Percentiles rank a stretch among this genome's conserved stretches.
phyloP scores from a whole-genome alignment of 2,888 invertebrate genomes.

The Melinaea menophilus region DNA sequence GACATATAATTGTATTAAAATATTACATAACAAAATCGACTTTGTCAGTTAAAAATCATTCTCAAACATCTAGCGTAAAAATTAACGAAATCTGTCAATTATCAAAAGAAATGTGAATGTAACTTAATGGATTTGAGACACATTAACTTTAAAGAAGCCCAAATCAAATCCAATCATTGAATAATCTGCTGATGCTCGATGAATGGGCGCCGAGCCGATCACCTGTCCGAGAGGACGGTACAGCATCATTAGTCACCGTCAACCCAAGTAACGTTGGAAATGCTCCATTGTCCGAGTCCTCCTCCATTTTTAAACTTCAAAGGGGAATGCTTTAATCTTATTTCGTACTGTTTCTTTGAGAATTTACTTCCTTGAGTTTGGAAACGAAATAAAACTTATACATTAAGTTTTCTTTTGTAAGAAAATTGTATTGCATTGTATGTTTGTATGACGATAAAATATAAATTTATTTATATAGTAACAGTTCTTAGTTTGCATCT shows the following conservation, averaged over 20 bases:
- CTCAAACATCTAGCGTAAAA: too few relatives aligned
- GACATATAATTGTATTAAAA: too few relatives aligned
- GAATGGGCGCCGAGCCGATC: slow-evolving; percentile 58
- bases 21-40: too few relatives aligned
- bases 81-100: too few relatives aligned
- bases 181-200: slow-evolving; percentile 39
- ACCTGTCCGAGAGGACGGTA: slow-evolving; percentile 59
- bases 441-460: not conserved
- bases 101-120: too few relatives aligned
- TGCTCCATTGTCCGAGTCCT: slow-evolving; percentile 27
- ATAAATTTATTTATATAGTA: not conserved
- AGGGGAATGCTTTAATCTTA: slow-evolving; percentile 27
- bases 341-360: slow-evolving; percentile 18
- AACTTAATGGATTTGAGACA: too few relatives aligned
- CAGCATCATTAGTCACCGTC: slow-evolving; percentile 29
- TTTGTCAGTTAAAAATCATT: too few relatives aligned
- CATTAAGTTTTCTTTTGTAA: not conserved
- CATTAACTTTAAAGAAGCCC: too few relatives aligned
- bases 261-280: slow-evolving; percentile 21
- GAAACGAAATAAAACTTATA: slow-evolving; percentile 17
- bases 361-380: slow-evolving; percentile 13
- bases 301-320: slow-evolving; percentile 34
- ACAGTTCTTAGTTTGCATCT: not conserved
- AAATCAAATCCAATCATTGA: slow-evolving; percentile 12
- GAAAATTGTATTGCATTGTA: not conserved